Percentiles rank a stretch among this genome's conserved stretches.
These are phyloP conservation scores for Caracal caracal DNA, from an alignment of 2,113 vertebrate species.

Conservation along the genomic window DNA sequence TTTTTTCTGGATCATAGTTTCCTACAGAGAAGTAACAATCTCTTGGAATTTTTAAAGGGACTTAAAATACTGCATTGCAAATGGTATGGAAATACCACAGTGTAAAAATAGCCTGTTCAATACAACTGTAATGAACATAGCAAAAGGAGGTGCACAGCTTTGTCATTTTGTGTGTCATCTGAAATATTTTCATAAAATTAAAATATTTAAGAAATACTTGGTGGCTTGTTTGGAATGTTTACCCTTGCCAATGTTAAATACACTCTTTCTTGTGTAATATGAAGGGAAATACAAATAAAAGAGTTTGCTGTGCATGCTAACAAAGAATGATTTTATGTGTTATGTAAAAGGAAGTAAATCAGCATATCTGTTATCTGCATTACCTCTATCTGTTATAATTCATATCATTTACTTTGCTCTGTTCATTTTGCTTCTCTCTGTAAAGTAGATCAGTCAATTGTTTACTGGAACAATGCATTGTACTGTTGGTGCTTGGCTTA, in stretches of 20 bases:
- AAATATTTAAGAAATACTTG: slow-evolving; percentile 30
- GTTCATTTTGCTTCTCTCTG: background rate
- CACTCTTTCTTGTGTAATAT: slow-evolving; percentile 63
- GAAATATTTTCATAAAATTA: slow-evolving; percentile 58
- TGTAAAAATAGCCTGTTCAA: slow-evolving; percentile 37
- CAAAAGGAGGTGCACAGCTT: background rate
- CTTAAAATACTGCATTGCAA: slow-evolving; percentile 51
- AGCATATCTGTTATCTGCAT: slow-evolving; percentile 33
- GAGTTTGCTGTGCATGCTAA: slow-evolving; percentile 54
- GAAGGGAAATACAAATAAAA: slow-evolving; percentile 68
- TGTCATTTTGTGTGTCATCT: slow-evolving; percentile 35
- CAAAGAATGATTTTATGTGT: slow-evolving; percentile 58
- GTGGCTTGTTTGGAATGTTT: background rate
- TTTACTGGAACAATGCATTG: background rate
- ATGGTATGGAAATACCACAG: slow-evolving; percentile 15
- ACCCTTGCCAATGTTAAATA: slow-evolving; percentile 48
- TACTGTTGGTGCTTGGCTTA: background rate
- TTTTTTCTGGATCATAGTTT: slow-evolving; percentile 9
- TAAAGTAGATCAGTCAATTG: background rate
- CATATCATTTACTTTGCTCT: slow-evolving; percentile 2
- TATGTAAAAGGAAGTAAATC: slow-evolving; percentile 52
- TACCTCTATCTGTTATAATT: background rate
- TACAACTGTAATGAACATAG: background rate
- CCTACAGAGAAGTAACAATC: slow-evolving; percentile 35
- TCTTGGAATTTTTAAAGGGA: slow-evolving; percentile 7